Evolutionary conservation across 2,888 invertebrate genomes (phyloP).

Genomic region (Pemphredon lugubris): DNA sequence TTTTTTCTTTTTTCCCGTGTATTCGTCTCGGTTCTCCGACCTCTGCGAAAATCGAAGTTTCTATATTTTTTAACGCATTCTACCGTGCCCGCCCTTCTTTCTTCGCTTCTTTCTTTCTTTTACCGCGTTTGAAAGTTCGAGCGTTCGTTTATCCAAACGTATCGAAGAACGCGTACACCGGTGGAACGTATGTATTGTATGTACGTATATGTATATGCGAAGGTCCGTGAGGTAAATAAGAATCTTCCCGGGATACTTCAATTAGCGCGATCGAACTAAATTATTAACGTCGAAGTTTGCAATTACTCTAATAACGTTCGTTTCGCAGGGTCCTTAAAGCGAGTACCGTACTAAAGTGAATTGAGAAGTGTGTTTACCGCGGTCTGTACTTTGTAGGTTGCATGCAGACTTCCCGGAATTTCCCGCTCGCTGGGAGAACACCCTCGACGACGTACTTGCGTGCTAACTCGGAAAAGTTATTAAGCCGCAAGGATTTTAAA

Average conservation of each 20-base stretch:
- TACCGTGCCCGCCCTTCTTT: conserved; percentile 1
- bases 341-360: conserved; percentile 8
- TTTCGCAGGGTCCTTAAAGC: conserved; percentile 16
- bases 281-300: conserved; percentile 16
- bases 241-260: too few relatives aligned
- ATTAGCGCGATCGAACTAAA: not conserved
- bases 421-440: not conserved
- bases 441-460: conserved; percentile 6
- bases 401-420: conserved; percentile 10
- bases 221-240: too few relatives aligned
- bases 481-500: conserved; percentile 20
- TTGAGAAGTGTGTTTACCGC: conserved; percentile 9
- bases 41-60: conserved; percentile 24
- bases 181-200: too few relatives aligned
- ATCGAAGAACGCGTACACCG: too few relatives aligned
- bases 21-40: conserved; percentile 31
- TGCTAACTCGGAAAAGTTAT: conserved; percentile 30
- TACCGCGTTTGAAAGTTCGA: too few relatives aligned
- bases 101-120: too few relatives aligned
- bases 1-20: conserved; percentile 18
- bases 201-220: too few relatives aligned
- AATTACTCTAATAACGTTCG: conserved; percentile 19
- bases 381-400: conserved; percentile 13
- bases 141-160: too few relatives aligned
- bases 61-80: too few relatives aligned